Base-by-base conservation (phyloP, 37 sponge, comb jelly and placozoan genomes). In the Lycopodina hypogea region DNA sequence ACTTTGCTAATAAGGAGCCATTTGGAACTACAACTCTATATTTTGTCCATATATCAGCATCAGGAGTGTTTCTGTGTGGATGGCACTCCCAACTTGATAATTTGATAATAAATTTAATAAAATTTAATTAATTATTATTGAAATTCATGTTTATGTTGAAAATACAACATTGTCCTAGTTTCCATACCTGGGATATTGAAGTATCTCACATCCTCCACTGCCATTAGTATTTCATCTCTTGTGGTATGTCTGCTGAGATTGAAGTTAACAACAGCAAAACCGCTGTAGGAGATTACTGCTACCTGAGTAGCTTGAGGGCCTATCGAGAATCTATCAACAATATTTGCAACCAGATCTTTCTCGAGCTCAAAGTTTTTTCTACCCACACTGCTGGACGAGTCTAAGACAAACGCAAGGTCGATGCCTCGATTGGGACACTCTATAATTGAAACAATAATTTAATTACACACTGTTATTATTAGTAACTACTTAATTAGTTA, bases 331-430 rank as follows among this genome's bases (percentile, higher is more conserved):
- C 63, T 64, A 38, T 52, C 66, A n/a, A 79, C 68, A 35, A 85
- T 42, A 32, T 78, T 33, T n/a, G 33, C 33, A 11, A 65, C 74
- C 61, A 85, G 79, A 18, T 72, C 56, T 65, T 60, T 77, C 50
- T 58, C 71, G 28, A 71, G 50, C 19, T 42, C 57, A 60, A 84
- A 84, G 41, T 77, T 77, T 15, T 14, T 53, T 29, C 18, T 9
- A 24, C 84, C 78, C 45, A 84, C 78, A 52, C 84, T 84, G 34
- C 84, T 78, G 15, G 84, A 84, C n/a, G 71, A 58, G 50, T 83
- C 84, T 3, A 83, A 40, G 19, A 83, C 59, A 22, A 83, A 83
- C 0, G 42, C 69, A 19, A 82, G 50, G 40, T 82, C 83, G 11
- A 82, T 52, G 3, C 81, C 81, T 34, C 81, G 71, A 29, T 35